Conservation (phyloP, 2,888 invertebrate genomes). For the Mesorhabditis sp. region DNA sequence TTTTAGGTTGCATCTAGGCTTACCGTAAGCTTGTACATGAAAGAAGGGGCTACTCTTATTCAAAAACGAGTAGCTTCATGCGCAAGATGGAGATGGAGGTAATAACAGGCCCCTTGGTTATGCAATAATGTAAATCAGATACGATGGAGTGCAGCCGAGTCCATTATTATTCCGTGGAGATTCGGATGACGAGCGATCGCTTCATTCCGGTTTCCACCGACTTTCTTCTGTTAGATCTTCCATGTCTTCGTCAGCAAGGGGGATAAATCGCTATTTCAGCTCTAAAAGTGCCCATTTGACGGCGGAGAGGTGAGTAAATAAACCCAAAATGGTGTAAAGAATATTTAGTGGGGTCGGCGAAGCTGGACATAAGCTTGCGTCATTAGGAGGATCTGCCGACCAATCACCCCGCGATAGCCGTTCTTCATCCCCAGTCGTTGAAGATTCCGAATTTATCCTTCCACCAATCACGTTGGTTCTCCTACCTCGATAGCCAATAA, state of each 20-base stretch:
- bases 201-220: conserved; percentile 34
- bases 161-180: conserved; percentile 27
- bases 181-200: conserved; percentile 35
- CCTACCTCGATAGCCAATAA: neutral
- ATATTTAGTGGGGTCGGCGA: neutral
- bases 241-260: conserved; percentile 35
- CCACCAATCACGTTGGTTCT: conserved; percentile 31
- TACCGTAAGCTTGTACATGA: conserved; percentile 20
- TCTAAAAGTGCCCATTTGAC: conserved; percentile 23
- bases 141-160: conserved; percentile 33
- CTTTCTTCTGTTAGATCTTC: conserved; percentile 50
- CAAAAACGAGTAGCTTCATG: conserved; percentile 20
- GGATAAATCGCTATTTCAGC: conserved; percentile 42
- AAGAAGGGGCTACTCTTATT: conserved; percentile 23
- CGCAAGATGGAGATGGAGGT: conserved; percentile 31
- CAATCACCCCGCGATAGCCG: neutral
- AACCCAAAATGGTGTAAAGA: neutral
- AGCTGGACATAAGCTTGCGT: neutral
- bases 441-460: conserved; percentile 36
- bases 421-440: conserved; percentile 19
- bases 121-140: conserved; percentile 10
- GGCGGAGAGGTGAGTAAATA: conserved; percentile 9
- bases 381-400: neutral
- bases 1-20: conserved; percentile 17
- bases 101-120: neutral